Evolutionary conservation across 2,888 invertebrate genomes (phyloP).

Genomic region (Meiosimyza decipiens): DNA sequence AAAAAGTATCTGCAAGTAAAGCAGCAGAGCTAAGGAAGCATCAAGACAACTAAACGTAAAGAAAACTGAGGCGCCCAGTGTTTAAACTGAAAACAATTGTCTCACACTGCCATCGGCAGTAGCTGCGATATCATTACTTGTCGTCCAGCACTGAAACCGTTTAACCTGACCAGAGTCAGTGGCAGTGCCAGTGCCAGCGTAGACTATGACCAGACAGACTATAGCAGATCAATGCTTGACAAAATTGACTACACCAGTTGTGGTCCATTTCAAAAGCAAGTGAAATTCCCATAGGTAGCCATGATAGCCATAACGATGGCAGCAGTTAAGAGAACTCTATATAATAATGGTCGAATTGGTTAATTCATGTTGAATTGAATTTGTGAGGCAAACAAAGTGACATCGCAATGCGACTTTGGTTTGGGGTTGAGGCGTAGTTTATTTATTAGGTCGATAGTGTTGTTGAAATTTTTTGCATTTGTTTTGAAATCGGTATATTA

Average conservation of each 20-base stretch:
- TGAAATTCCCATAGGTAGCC: conserved; percentile 18
- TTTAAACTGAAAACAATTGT: conserved; percentile 30
- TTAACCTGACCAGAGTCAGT: conserved; percentile 10
- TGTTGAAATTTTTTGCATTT: too few species aligned
- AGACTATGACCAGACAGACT: background rate
- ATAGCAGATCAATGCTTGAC: conserved; percentile 17
- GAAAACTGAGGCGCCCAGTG: conserved; percentile 37
- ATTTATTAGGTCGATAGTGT: too few species aligned
- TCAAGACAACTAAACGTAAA: conserved; percentile 7
- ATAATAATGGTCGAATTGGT: conserved; percentile 32
- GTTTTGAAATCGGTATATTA: too few species aligned
- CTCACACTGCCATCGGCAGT: conserved; percentile 3
- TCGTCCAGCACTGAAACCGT: conserved; percentile 15
- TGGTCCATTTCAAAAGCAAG: conserved; percentile 21
- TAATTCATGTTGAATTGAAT: conserved; percentile 34
- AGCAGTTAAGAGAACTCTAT: conserved; percentile 10
- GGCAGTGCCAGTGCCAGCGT: background rate
- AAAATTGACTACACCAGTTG: conserved; percentile 29
- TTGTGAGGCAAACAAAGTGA: background rate
- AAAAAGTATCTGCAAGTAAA: background rate
- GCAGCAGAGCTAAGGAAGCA: background rate
- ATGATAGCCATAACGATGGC: background rate
- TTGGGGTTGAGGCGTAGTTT: too few species aligned
- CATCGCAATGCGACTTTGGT: background rate
- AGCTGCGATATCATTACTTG: background rate